Conservation (phyloP, 1,140 invertebrate genomes). For the Chrysoperla carnea region DNA sequence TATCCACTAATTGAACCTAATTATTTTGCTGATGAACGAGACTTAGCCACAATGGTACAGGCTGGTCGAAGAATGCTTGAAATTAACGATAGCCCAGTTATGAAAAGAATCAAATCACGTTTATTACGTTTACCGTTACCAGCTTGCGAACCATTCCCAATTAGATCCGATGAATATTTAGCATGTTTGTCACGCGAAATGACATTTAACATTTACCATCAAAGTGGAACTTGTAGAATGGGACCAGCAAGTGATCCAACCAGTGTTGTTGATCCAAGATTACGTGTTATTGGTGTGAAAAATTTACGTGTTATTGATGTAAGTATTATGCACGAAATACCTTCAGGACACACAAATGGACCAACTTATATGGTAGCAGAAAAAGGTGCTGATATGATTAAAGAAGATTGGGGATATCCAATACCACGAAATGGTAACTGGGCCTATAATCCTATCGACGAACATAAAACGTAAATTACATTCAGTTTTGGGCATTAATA, state of each 20-base stretch:
- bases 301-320: conserved; percentile 24
- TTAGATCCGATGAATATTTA: conserved; percentile 35
- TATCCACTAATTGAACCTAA: conserved; percentile 49
- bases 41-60: conserved; percentile 28
- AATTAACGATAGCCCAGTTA: conserved; percentile 20
- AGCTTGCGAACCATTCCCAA: conserved; percentile 25
- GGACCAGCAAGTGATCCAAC: conserved; percentile 4
- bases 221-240: conserved; percentile 15
- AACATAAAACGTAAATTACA: too few relatives aligned
- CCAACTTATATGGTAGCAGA: conserved; percentile 45
- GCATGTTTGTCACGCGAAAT: conserved; percentile 16
- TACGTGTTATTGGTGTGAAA: conserved; percentile 20
- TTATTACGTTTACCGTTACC: conserved; percentile 12
- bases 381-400: conserved; percentile 39
- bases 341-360: conserved; percentile 39
- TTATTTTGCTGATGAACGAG: conserved; percentile 32
- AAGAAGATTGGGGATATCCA: conserved; percentile 24
- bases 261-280: conserved; percentile 22
- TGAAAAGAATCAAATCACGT: conserved; percentile 21
- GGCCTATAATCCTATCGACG: too few relatives aligned
- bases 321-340: conserved; percentile 33
- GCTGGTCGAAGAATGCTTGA: conserved; percentile 23
- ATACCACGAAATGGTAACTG: too few relatives aligned
- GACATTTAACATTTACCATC: conserved; percentile 15
- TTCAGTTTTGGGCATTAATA: too few relatives aligned